Conservation (phyloP, 2,888 invertebrate genomes). For the Mechanitis mazaeus region DNA sequence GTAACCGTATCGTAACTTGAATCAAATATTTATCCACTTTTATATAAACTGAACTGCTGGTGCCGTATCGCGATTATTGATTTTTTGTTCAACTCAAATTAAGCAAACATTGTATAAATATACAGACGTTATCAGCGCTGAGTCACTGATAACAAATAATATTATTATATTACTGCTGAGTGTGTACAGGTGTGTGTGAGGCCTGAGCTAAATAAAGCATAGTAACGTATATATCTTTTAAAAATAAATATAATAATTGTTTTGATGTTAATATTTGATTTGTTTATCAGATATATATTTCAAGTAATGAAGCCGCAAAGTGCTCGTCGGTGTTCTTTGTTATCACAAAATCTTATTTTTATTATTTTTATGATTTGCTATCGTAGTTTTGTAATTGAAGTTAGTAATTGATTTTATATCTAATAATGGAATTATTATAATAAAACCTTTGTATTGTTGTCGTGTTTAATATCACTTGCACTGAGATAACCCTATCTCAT, state of each 20-base stretch:
- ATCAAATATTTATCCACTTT: not conserved
- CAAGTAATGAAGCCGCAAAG: too few relatives aligned
- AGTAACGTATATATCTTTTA: not conserved
- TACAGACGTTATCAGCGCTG: conserved; percentile 31
- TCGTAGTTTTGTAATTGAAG: too few relatives aligned
- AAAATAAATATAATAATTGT: conserved; percentile 4
- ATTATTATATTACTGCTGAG: conserved; percentile 1
- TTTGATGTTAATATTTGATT: not conserved
- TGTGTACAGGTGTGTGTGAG: conserved; percentile 10
- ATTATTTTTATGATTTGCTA: too few relatives aligned
- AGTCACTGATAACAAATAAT: conserved; percentile 32
- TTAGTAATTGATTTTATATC: too few relatives aligned
- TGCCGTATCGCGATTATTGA: not conserved
- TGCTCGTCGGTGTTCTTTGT: too few relatives aligned
- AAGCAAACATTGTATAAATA: not conserved
- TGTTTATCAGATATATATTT: too few relatives aligned
- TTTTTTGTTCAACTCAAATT: conserved; percentile 5
- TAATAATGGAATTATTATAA: too few relatives aligned
- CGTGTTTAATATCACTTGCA: too few relatives aligned
- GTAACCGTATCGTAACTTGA: too few relatives aligned
- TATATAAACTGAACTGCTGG: not conserved
- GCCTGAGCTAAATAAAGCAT: not conserved
- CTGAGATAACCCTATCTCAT: too few relatives aligned
- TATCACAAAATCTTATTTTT: too few relatives aligned
- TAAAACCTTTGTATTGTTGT: too few relatives aligned